These are phyloP conservation scores for Edolisoma coerulescens DNA, from an alignment of 2,113 vertebrate species.

Conservation along the genomic window DNA sequence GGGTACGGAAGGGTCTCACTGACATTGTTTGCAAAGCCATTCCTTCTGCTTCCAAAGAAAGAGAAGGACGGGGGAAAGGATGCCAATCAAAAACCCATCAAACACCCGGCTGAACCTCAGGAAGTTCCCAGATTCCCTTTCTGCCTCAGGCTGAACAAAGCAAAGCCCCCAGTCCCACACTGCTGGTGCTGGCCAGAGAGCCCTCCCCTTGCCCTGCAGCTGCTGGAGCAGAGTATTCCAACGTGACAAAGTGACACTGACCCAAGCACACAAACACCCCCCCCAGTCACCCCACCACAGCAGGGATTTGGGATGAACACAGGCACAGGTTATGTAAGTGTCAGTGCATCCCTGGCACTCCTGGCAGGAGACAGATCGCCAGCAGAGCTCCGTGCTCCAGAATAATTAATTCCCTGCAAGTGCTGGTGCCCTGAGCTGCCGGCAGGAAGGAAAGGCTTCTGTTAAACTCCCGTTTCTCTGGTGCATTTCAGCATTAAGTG, in stretches of 20 bases:
- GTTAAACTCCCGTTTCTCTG: neutral
- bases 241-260: neutral
- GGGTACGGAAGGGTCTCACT: neutral
- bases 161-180: neutral
- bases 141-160: neutral
- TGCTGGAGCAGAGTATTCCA: neutral
- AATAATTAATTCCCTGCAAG: neutral
- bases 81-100: neutral
- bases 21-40: neutral
- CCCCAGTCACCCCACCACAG: accelerated
- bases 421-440: neutral
- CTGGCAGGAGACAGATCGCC: neutral
- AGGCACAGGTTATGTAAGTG: accelerated
- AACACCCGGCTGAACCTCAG: neutral
- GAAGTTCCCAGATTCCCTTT: neutral
- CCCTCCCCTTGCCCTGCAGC: neutral
- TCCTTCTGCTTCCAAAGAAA: neutral
- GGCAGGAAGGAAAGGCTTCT: neutral
- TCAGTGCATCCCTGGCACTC: neutral
- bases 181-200: neutral
- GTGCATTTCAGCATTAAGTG: neutral
- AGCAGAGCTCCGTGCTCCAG: neutral
- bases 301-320: neutral
- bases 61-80: neutral
- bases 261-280: neutral